Evolutionary conservation across 2,888 invertebrate species (phyloP).

Genomic region (Unio pictorum): DNA sequence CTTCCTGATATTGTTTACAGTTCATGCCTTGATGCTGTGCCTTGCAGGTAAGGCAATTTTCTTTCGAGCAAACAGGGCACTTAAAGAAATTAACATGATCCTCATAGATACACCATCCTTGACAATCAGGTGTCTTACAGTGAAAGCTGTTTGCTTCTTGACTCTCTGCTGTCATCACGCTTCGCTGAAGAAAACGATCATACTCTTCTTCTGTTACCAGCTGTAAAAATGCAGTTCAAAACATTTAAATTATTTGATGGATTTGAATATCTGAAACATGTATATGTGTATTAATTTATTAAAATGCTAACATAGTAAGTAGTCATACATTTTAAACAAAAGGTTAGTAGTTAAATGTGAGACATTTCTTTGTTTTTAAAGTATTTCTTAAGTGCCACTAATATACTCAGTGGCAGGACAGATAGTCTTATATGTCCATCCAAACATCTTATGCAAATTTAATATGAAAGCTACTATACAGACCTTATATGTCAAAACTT

Average conservation of each 20-base stretch:
- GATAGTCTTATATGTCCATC: no score
- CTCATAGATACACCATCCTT: constrained; percentile 91
- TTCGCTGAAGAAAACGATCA: constrained; percentile 85
- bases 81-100: constrained; percentile 87
- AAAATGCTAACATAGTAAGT: background rate
- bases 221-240: constrained; percentile 18
- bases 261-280: background rate
- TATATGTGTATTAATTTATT: background rate
- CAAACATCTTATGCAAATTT: no score
- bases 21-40: constrained; percentile 77
- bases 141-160: constrained; percentile 86
- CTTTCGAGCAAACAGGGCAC: constrained; percentile 85
- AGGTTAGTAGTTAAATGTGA: no score
- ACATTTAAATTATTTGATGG: constrained; percentile 74
- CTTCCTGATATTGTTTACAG: constrained; percentile 86
- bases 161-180: constrained; percentile 86
- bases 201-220: constrained; percentile 75
- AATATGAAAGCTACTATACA: no score
- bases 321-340: background rate
- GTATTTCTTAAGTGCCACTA: no score
- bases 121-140: constrained; percentile 90
- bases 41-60: constrained; percentile 91
- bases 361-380: no score
- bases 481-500: no score
- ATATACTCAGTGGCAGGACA: no score